Percentiles rank a stretch among this genome's conserved stretches.
Conservation (phyloP, 2,797 vertebrate genomes). For the Erpetoichthys calabaricus region DNA sequence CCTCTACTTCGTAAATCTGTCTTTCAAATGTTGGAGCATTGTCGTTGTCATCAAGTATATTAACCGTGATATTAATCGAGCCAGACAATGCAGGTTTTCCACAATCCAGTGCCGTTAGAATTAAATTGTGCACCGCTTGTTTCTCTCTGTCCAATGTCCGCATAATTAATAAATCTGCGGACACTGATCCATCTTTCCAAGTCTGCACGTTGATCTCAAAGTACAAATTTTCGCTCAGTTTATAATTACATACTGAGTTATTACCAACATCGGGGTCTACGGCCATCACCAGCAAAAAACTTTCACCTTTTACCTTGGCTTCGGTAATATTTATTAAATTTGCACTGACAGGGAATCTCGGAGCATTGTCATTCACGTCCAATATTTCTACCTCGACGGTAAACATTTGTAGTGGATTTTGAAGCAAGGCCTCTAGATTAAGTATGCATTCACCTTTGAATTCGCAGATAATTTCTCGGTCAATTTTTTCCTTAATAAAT, state of each 20-base stretch:
- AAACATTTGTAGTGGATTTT: constrained; percentile 61
- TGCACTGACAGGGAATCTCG: constrained; percentile 70
- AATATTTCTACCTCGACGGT: constrained; percentile 73
- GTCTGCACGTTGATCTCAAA: too few species aligned
- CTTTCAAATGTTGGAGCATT: constrained; percentile 21
- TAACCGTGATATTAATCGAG: constrained; percentile 32
- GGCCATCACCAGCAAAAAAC: too few species aligned
- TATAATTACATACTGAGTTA: too few species aligned
- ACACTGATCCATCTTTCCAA: too few species aligned
- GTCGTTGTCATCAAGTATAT: constrained; percentile 23
- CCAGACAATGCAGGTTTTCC: constrained; percentile 33
- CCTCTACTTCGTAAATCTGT: constrained; percentile 25
- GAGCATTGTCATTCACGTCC: constrained; percentile 81
- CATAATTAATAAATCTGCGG: constrained; percentile 30
- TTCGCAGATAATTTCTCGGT: constrained; percentile 66
- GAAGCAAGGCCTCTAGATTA: constrained; percentile 69
- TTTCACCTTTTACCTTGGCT: too few species aligned
- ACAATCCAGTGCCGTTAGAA: constrained; percentile 41
- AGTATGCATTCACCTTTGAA: constrained; percentile 49
- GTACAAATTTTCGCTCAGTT: too few species aligned
- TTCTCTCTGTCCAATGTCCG: constrained; percentile 34
- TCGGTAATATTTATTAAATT: too few species aligned
- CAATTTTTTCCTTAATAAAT: constrained; percentile 49
- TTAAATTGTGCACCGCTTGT: constrained; percentile 29
- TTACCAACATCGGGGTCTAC: too few species aligned